phyloP scores from a whole-genome alignment of 2,888 invertebrate genomes.

The Phaedon cochleariae region DNA sequence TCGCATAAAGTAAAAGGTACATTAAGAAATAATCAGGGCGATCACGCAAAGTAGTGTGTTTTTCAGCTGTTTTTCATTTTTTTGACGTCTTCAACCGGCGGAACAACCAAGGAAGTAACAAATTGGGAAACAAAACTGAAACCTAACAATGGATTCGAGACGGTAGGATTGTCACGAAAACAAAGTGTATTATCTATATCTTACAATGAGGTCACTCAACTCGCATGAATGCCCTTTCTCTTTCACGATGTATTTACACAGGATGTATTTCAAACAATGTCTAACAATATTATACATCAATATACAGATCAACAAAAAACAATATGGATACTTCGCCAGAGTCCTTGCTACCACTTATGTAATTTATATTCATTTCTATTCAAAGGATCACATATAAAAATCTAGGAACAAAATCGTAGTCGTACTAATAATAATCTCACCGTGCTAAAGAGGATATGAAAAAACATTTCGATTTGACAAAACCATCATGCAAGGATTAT shows the following conservation, averaged over 20 bases:
- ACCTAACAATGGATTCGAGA: not conserved
- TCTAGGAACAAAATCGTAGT: no score
- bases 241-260: not conserved
- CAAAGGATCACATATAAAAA: no score
- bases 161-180: slow-evolving; percentile 9
- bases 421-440: no score
- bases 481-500: no score
- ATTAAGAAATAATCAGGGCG: not conserved
- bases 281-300: no score
- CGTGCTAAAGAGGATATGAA: no score
- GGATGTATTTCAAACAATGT: no score
- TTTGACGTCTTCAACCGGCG: not conserved
- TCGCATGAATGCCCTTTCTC: not conserved
- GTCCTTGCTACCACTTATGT: no score
- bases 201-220: slow-evolving; percentile 7
- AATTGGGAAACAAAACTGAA: not conserved
- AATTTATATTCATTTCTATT: no score
- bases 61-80: not conserved
- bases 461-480: no score
- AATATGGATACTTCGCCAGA: no score
- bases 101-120: not conserved
- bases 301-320: no score
- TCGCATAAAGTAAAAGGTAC: not conserved
- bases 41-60: not conserved
- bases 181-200: slow-evolving; percentile 4